Base-by-base conservation (phyloP, 1,140 invertebrate species). In the Ephestia elutella region DNA sequence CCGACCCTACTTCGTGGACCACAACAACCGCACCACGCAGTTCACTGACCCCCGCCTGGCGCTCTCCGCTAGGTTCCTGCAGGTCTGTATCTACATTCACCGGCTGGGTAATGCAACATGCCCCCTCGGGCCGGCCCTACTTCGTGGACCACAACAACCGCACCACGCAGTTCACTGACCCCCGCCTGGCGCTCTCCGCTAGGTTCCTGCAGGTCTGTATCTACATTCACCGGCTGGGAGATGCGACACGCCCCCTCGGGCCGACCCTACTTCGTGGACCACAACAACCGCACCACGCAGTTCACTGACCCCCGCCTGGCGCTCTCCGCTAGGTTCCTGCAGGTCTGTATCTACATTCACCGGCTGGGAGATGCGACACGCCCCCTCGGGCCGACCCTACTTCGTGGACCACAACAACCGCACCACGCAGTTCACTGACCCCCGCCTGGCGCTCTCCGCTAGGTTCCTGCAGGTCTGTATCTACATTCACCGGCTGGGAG, bases 151-250 rank as follows among this genome's bases (percentile, higher is more conserved):
- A 99, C 81, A 98, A 97, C 72, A 98, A 98, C 78, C 90, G 96
- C 49, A 99, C 97, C 17, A 99, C 98, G 18, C 97, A 99, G 89
- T 99, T 99, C 79, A 99, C 97, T 0, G 98, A 96, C 89, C 95
- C 95, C 0, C 89, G 95, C 44, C 89, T 96, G 2, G 83, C 83
- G 13, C 65, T 80, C 0, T 71, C 78, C 7, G 74, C 76, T 7
- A 63, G 78, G 28, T 62, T 76, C 19, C 76, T 83, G 15, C 32
- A 38, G 13, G 32, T 38, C 8, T 2, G 32, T 38, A 11, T 13
- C n/a, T n/a, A n/a, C n/a, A n/a, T n/a, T n/a, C n/a, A n/a, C 94
- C 51, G 98, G 98, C 58, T 99, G 98, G 98, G 98, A 99, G 89
- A 93, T 96, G 90, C 87, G 98, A 5, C 94, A 96, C 75, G 98